Conservation (phyloP, 2,888 invertebrate species). For the Lepidochrysops patricia region DNA sequence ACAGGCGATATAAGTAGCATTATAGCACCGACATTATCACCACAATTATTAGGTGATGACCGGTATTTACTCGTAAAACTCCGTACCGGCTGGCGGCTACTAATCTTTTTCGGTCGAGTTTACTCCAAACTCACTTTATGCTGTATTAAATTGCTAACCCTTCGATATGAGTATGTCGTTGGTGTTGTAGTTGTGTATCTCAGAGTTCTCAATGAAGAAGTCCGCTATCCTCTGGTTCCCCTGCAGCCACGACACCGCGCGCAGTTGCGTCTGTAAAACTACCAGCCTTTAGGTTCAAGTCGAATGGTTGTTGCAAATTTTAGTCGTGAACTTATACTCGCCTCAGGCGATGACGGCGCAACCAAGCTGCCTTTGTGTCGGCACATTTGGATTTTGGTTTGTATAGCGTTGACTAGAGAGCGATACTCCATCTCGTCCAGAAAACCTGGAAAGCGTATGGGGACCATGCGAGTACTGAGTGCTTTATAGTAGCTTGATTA, state of each 20-base stretch:
- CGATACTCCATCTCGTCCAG: slow-evolving; percentile 74
- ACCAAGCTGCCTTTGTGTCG: slow-evolving; percentile 62
- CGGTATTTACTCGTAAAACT: too few relatives aligned
- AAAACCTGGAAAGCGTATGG: slow-evolving; percentile 48
- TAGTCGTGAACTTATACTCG: too few relatives aligned
- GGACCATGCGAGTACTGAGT: background rate
- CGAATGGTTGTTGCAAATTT: too few relatives aligned
- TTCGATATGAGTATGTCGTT: slow-evolving; percentile 56
- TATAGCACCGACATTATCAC: too few relatives aligned
- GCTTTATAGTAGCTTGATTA: background rate
- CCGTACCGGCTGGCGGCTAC: too few relatives aligned
- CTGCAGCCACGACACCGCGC: slow-evolving; percentile 61
- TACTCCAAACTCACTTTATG: too few relatives aligned
- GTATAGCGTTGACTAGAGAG: slow-evolving; percentile 64
- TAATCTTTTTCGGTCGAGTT: too few relatives aligned
- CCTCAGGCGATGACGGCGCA: slow-evolving; percentile 66
- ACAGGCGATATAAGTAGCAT: too few relatives aligned
- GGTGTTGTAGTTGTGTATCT: slow-evolving; percentile 53
- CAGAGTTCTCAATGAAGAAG: slow-evolving; percentile 56
- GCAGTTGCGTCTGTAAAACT: slow-evolving; percentile 48
- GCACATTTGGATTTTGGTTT: slow-evolving; percentile 68
- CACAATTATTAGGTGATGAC: too few relatives aligned
- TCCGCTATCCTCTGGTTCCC: slow-evolving; percentile 60
- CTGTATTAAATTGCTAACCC: slow-evolving; percentile 40
- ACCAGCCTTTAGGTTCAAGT: background rate